Evolutionary conservation across 2,888 invertebrate genomes (phyloP), one percentile per base, ranked within the genome.

Genomic region (Trypoxylon attenuatum): DNA sequence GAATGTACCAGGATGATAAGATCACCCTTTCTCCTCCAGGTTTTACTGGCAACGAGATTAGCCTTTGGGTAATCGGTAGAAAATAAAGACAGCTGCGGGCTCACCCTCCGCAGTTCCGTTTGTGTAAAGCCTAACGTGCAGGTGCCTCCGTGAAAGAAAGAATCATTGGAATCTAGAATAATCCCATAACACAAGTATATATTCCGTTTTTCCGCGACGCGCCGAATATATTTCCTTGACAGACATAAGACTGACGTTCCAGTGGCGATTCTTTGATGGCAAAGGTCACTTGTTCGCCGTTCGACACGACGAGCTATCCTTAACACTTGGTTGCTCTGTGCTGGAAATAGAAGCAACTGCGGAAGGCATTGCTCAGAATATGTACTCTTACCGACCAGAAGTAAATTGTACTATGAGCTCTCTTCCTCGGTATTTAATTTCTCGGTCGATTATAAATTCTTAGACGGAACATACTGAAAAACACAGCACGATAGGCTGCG

Each of bases 231-330:
- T 42, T 46, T 62, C 29, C 41, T 50, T 16, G 18, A 46, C 29
- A 63, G 54, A 54, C 50, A 27, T 25, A 21, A 33, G 66, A 19
- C 29, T 52, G 25, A 23, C 22, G 29, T 43, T 47, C 53, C n/a
- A 27, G 2, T 13, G 41, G 45, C 25, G 43, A 52, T 64, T 42
- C 51, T 27, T 16, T 61, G 58, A 50, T 33, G 33, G 5, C 47
- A 54, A n/a, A n/a, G n/a, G n/a, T n/a, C n/a, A n/a, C n/a, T n/a
- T 45, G 50, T 71, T 62, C 56, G 43, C 49, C 29, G 25, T 52
- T 43, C 57, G 47, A 43, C 33, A 3, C n/a, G 33, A 33, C 33
- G 33, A 33, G 5, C 8, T 33, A 33, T 10, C 33, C 13, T 33
- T 33, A 13, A 13, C 33, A 5, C 13, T 33, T 33, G 5, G n/a